Evolutionary conservation across 2,113 vertebrate species (phyloP).

Genomic region (Desmodus rotundus): DNA sequence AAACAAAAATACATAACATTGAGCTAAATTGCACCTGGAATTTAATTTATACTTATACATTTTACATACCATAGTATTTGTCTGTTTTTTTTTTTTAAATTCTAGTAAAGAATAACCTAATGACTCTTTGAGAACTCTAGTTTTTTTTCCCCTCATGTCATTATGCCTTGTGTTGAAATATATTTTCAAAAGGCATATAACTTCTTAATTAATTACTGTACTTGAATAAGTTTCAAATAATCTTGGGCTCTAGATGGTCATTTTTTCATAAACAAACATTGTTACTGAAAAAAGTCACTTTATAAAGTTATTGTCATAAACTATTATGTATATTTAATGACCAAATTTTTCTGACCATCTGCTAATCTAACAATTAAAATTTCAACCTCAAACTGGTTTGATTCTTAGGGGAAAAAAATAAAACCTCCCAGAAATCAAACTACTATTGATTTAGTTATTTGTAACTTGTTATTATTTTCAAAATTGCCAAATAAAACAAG

Average conservation of each 20-base stretch:
- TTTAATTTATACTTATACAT: neutral
- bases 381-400: neutral
- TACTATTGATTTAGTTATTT: neutral
- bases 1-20: neutral
- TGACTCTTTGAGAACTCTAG: neutral
- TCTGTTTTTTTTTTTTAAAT: neutral
- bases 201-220: neutral
- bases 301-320: neutral
- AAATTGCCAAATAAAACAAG: neutral
- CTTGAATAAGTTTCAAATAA: neutral
- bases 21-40: neutral
- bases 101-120: neutral
- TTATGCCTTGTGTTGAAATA: neutral
- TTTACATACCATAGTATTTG: neutral
- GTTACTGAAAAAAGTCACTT: neutral
- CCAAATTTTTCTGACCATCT: neutral
- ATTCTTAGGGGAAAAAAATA: neutral
- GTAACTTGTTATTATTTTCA: neutral
- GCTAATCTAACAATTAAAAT: neutral
- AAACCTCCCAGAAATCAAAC: neutral
- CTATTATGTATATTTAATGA: neutral
- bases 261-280: neutral
- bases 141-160: neutral
- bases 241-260: neutral
- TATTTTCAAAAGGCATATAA: neutral